Base-by-base conservation (phyloP, 2,797 vertebrate species). In the Neomorphus geoffroyi region DNA sequence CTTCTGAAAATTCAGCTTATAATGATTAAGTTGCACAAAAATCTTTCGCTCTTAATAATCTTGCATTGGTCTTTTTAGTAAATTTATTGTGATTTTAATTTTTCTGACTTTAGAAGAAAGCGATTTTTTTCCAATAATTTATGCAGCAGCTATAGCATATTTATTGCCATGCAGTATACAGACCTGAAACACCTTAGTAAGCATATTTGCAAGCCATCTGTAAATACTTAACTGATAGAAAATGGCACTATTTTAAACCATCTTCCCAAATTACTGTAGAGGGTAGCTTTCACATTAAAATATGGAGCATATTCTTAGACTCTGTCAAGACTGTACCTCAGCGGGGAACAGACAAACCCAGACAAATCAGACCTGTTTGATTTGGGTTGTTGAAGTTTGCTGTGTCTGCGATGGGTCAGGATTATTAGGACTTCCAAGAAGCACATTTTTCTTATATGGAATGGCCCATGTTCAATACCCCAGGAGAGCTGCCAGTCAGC, bases 151-250 rank as follows among this genome's bases (percentile, higher is more conserved):
- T 35, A 75, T 18, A 64, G 24, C 14, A 61, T 50, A 11, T 48
- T 66, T 66, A 51, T 56, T 51, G 65, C 33, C 30, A 19, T 0
- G 2, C 23, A 71, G 33, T n/a, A 81, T 46, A 69, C 6, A 56
- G 67, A 61, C 61, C 46, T 62, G 53, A 73, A 90, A 46, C 65
- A 41, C 61, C 46, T 46, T 57, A 51, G 57, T 35, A 64, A 81
- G 56, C n/a, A 27, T 70, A 74, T 90, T 86, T 70, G 53, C 64
- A 90, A 92, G 64, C 54, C 69, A 75, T 48, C 69, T 75, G 57
- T 65, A 83, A 80, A 83, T 23, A 45, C 7, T 51, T 65, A 53
- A 57, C 18, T 66, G 53, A 35, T 19, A 51, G 64, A 80, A 75
- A 86, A 53, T 35, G 26, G 17, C 67, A 61, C 41, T 17, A 51